Conservation (phyloP, 2,113 vertebrate species). For the Oryzias celebensis region DNA sequence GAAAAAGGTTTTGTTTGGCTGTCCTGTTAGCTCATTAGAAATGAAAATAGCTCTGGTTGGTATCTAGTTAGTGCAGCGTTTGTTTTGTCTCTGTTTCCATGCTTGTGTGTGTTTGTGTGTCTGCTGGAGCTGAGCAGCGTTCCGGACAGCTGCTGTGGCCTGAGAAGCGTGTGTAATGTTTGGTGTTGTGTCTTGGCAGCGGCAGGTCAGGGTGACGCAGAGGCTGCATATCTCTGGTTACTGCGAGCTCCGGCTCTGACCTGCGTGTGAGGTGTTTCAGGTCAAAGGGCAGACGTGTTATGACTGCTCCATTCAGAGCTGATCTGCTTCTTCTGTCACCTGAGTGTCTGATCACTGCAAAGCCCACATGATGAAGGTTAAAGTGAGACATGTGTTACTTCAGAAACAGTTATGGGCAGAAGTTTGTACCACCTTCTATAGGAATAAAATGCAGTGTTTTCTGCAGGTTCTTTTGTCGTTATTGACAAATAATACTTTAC, state of each 20-base stretch:
- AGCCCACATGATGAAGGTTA: slow-evolving; percentile 40
- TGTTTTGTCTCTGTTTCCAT: background rate
- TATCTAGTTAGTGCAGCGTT: slow-evolving; percentile 1
- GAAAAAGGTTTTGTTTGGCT: background rate
- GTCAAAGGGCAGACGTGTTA: slow-evolving; percentile 64
- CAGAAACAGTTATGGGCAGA: slow-evolving; percentile 2
- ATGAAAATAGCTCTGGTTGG: slow-evolving; percentile 2
- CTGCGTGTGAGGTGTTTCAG: slow-evolving; percentile 42
- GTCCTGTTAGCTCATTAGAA: background rate
- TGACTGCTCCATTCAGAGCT: slow-evolving; percentile 60
- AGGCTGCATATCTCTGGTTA: slow-evolving; percentile 67
- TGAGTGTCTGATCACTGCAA: slow-evolving; percentile 22
- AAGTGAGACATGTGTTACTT: slow-evolving; percentile 30
- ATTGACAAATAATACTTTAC: too few species aligned
- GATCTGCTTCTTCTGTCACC: slow-evolving; percentile 52
- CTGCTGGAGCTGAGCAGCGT: background rate
- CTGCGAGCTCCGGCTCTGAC: slow-evolving; percentile 58
- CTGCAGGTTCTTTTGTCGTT: too few species aligned
- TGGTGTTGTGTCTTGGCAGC: slow-evolving; percentile 66
- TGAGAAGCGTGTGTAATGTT: slow-evolving; percentile 46
- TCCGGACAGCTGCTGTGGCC: background rate
- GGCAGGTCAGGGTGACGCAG: slow-evolving; percentile 48
- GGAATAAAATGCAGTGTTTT: too few species aligned
- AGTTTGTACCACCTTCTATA: background rate
- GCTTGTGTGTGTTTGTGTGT: background rate